Base-by-base conservation (phyloP, 2,113 vertebrate species). In the Gymnarchus niloticus region DNA sequence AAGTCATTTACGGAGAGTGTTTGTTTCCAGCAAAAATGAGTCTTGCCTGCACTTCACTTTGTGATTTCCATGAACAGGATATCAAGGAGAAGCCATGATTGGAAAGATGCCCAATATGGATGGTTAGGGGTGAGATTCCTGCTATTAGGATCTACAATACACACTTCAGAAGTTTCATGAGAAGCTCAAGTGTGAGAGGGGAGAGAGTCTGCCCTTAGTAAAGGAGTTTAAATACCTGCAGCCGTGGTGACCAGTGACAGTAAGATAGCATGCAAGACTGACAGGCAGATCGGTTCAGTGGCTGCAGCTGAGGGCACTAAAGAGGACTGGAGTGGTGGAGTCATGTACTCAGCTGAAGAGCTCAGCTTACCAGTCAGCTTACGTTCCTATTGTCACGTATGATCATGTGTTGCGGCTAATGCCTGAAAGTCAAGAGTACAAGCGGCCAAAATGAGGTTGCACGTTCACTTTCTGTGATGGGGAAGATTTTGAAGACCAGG, bases 31-130 rank as follows among this genome's bases (percentile, higher is more conserved):
- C 33, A 73, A 73, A 33, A 33, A 6, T 73, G 65, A 28, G 41
- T 73, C 65, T 73, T 6, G 65, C 41, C 65, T 73, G 28, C 65
- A 73, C 33, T 14, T 17, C 12, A 28, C 5, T 73, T 73, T 41
- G 65, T 73, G 65, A 73, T 37, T 73, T 41, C 41, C 65, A 73
- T 73, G 65, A 73, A 73, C 65, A 73, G 65, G 65, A 73, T 41
- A 73, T 73, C 65, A 73, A 73, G 65, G 33, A 28, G 41, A 28
- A 73, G 28, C 65, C 65, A 6, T 73, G 33, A 73, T 73, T 73
- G 33, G 65, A 73, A 73, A 33, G 65, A 33, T 2, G 65, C 19
- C 33, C 33, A 5, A 33, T 41, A 73, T 41, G 37, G 65, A 19
- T 28, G 65, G 33, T 17, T 73, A 73, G 65, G 41, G 65, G 65